Percentiles rank a stretch among this genome's conserved stretches.
Conservation (phyloP, 1,140 invertebrate species). For the Tenebrio molitor region DNA sequence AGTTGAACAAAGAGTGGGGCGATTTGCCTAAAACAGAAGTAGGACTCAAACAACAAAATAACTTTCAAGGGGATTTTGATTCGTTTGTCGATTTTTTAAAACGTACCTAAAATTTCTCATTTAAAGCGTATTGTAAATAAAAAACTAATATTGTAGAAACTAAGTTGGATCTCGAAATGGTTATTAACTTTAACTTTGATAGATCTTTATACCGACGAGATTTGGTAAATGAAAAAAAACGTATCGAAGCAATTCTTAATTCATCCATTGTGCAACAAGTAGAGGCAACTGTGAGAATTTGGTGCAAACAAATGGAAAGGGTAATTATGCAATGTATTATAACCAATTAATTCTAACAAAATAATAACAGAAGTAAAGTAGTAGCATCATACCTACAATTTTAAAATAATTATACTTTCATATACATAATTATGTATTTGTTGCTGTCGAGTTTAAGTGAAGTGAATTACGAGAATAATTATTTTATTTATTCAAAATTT, state of each 20-base stretch:
- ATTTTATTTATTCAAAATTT: background rate
- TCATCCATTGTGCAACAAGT: constrained; percentile 69
- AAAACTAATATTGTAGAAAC: constrained; percentile 68
- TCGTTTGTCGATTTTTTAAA: constrained; percentile 70
- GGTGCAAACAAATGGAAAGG: constrained; percentile 76
- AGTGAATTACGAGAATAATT: background rate
- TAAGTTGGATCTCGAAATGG: constrained; percentile 72
- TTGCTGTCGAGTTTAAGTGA: too few species aligned
- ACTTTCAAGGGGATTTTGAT: constrained; percentile 72
- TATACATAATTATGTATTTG: too few species aligned
- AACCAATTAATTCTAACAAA: background rate
- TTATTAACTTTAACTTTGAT: constrained; percentile 71
- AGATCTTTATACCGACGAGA: constrained; percentile 67
- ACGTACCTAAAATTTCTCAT: too few species aligned
- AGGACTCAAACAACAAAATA: constrained; percentile 66
- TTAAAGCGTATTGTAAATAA: too few species aligned
- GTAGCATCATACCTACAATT: too few species aligned
- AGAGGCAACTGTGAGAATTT: constrained; percentile 72
- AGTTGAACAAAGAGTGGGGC: constrained; percentile 69
- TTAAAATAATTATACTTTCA: too few species aligned
- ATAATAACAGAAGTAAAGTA: background rate
- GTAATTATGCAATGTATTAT: constrained; percentile 65
- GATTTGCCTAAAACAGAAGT: constrained; percentile 68
- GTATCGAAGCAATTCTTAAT: constrained; percentile 68
- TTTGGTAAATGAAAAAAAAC: constrained; percentile 66